Evolutionary conservation across 2,797 vertebrate species (phyloP).

Genomic region (Bradypodion ventrale): DNA sequence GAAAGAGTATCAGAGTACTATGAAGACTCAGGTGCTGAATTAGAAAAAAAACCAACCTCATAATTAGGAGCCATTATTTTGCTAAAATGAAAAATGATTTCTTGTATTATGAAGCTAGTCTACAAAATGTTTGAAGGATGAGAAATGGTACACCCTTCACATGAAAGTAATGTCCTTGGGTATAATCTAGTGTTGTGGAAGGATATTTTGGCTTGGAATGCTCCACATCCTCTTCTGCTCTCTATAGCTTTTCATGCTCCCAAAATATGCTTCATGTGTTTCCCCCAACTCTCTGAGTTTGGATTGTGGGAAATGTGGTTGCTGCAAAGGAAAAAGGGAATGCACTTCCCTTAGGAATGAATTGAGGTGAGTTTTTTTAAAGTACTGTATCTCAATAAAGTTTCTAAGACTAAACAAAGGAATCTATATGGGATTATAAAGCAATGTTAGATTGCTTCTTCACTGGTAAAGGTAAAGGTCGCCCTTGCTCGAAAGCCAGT

Average conservation of each 20-base stretch:
- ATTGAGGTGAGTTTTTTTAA: background rate
- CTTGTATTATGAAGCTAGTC: no score
- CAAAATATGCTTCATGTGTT: background rate
- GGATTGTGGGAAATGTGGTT: background rate
- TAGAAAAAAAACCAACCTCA: background rate
- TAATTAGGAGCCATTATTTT: background rate
- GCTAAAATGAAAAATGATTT: background rate
- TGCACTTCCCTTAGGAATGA: background rate
- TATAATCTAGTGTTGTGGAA: background rate
- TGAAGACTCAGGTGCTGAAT: background rate
- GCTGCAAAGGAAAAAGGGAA: background rate
- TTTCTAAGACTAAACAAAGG: background rate
- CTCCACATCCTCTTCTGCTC: background rate
- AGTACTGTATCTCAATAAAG: background rate
- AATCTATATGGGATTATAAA: background rate
- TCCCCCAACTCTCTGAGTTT: background rate
- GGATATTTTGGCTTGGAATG: background rate
- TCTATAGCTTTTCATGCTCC: background rate
- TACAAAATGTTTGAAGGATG: background rate
- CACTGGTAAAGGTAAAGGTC: no score
- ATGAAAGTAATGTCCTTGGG: background rate
- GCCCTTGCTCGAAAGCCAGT: no score
- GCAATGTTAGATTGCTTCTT: background rate
- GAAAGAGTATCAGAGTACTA: background rate
- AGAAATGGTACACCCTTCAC: background rate